Evolutionary conservation across 1,140 invertebrate species (phyloP), one percentile per base, ranked within the genome.

Genomic region (Hestina assimilis): DNA sequence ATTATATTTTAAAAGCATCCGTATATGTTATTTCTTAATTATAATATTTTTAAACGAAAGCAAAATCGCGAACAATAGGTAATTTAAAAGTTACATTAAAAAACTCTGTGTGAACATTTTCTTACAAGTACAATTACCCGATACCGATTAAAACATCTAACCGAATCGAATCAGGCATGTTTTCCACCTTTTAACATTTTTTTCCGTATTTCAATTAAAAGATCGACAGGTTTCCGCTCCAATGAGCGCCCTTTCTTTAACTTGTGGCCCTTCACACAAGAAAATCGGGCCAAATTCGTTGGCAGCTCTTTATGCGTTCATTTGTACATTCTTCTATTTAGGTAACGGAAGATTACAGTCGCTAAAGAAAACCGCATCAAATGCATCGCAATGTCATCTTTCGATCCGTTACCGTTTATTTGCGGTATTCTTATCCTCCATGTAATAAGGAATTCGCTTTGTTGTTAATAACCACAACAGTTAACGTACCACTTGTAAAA

Each of bases 261-360:
- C 54, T 47, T 29, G 26, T 24, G 57, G 66, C 74, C 78, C 75
- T 79, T 80, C 59, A 67, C 47, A 17, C 33, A 61, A 73, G 69
- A 74, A 79, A 79, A 73, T 77, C 63, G 62, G 59, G 55, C 70
- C 60, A 75, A 79, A 79, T 83, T 68, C 64, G 67, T 70, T 71
- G 63, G 69, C 68, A 63, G 55, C 66, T 48, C 63, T 73, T 64
- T 69, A 66, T 62, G 63, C 52, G n/a, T 42, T 69, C 66, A 56
- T 73, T 80, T 82, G 72, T 81, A 63, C 59, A 15, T 14, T 41
- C 40, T 42, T 56, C 45, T 73, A 79, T 78, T 77, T 74, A 48
- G 66, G 48, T 81, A 82, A 84, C 79, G 79, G 81, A 64, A 76
- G 57, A 72, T 79, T 70, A 67, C 70, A 79, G 48, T 75, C 62